A percentile compares a stretch with the other conserved stretches of the same genome.
These are phyloP conservation scores for Morphnarchus princeps DNA, from an alignment of 2,113 vertebrate genomes.

Conservation along the genomic window DNA sequence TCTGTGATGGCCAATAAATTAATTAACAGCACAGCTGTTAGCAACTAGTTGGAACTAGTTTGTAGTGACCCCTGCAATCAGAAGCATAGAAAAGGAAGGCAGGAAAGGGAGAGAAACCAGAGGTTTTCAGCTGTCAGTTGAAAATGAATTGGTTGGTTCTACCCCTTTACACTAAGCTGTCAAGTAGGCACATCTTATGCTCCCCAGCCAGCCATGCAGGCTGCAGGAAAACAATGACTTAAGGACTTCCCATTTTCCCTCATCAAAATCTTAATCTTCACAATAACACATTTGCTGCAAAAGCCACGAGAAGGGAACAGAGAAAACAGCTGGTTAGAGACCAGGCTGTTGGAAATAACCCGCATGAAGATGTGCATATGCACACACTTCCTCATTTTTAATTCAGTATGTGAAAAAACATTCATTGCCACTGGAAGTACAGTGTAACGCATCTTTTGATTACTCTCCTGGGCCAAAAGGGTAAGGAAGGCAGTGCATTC, in stretches of 20 bases:
- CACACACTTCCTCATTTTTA: not conserved
- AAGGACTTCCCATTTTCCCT: not conserved
- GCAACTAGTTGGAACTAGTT: not conserved
- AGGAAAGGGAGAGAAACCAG: not conserved
- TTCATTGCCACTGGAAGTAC: not conserved
- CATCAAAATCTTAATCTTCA: not conserved
- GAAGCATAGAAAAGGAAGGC: not conserved
- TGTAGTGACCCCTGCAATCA: not conserved
- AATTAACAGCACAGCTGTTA: slow-evolving; percentile 4
- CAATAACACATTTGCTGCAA: not conserved
- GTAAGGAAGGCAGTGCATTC: not conserved
- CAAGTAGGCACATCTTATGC: not conserved
- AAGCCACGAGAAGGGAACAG: not conserved
- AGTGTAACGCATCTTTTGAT: not conserved
- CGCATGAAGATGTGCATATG: not conserved
- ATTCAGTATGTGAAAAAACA: not conserved
- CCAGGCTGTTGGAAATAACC: not conserved
- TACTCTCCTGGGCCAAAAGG: not conserved
- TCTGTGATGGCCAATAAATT: not conserved
- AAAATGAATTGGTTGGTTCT: slow-evolving; percentile 22
- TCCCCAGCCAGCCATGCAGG: not conserved
- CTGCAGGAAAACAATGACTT: not conserved
- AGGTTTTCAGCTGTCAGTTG: not conserved
- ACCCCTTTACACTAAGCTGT: not conserved
- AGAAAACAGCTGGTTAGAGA: not conserved